These are phyloP conservation scores for Thalassarche chlororhynchos DNA, from an alignment of 2,113 vertebrate genomes.

Conservation along the genomic window DNA sequence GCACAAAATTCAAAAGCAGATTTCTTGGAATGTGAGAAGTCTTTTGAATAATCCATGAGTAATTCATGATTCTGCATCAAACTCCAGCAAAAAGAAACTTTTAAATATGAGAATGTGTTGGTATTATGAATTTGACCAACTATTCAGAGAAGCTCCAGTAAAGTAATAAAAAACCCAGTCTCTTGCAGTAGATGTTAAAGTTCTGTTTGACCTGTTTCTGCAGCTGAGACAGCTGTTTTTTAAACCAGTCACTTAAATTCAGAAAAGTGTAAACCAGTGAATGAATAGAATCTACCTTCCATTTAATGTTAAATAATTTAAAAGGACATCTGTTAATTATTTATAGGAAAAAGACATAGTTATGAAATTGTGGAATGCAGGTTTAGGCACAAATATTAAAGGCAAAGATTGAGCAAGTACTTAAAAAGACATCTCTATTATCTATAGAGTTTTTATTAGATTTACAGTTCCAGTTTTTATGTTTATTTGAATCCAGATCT, in stretches of 20 bases:
- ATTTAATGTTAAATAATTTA: background rate
- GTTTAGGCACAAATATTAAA: background rate
- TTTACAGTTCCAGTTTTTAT: background rate
- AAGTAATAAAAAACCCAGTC: background rate
- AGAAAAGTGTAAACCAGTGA: background rate
- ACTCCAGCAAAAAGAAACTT: background rate
- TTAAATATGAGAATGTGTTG: background rate
- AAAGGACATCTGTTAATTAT: background rate
- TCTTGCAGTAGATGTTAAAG: background rate
- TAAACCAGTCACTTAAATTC: background rate
- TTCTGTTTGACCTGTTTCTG: background rate
- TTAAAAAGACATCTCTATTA: background rate
- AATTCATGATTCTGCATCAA: background rate
- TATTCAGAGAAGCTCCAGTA: background rate
- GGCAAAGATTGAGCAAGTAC: background rate
- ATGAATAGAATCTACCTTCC: background rate
- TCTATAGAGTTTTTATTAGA: background rate
- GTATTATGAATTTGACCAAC: background rate
- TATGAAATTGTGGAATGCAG: background rate
- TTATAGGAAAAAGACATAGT: background rate
- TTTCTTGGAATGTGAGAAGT: background rate
- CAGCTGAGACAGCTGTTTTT: background rate
- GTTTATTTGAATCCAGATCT: background rate
- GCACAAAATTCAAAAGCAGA: background rate
- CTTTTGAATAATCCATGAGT: background rate